Evolutionary conservation across 35 echinoderm and acorn worm species (phyloP), one percentile per base, ranked within the genome.

Genomic region (Heliocidaris tuberculata): DNA sequence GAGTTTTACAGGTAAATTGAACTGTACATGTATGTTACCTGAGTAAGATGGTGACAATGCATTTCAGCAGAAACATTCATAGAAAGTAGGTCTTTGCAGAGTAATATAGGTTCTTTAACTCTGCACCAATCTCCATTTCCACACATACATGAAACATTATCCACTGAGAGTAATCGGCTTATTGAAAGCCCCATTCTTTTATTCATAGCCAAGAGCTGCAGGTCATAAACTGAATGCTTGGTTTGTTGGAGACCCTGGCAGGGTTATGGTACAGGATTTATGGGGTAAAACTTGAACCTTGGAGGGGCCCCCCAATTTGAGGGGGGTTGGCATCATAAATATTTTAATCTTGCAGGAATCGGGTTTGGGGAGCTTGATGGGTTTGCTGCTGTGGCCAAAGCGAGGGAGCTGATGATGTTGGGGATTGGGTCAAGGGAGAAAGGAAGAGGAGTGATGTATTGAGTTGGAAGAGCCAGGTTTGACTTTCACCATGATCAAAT

Each of bases 31-130:
- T 21, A 24, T 78, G 65, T 27, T 78, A 78, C 65, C 27, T 5
- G 21, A 78, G 65, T 78, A 78, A 15, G 27, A 78, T 78, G 65
- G 65, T 78, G 65, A 78, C 65, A 78, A 78, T 78, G 65, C 65
- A 27, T n/a, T 27, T n/a, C 65, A 78, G 19, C 27, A 78, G 65
- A 78, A 78, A 78, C 27, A 78, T 78, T 21, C 27, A 27, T 0
- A 78, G 65, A 78, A 78, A 78, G 65, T 78, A 78, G 65, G 65
- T 78, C 65, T 78, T 78, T 78, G n/a, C 65, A 78, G 65, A 78
- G 27, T 7, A 78, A 78, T 21, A 19, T 24, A 21, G 65, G 65
- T 71, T 21, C 24, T 71, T 6, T 71, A 78, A 78, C 65, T 27
- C 21, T 27, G 65, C 65, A 27, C 17, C 65, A 78, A 24, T 78